phyloP scores from a whole-genome alignment of 2,797 vertebrate species.

The Notoglanidium macrostoma region DNA sequence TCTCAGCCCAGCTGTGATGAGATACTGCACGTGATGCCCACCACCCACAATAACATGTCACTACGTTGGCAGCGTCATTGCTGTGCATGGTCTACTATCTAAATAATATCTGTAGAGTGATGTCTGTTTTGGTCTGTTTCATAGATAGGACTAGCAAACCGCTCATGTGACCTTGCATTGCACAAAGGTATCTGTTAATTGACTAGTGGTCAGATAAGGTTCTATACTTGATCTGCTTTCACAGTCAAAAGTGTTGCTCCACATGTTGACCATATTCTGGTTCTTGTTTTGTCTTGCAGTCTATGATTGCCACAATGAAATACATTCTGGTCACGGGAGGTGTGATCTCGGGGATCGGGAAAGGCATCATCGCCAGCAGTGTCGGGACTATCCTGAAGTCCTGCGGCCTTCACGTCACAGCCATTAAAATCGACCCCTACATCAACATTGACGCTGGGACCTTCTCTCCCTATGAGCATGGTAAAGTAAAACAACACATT shows the following conservation, averaged over 20 bases:
- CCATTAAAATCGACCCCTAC: slow-evolving; percentile 96
- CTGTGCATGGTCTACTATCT: background rate
- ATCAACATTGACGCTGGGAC: slow-evolving; percentile 97
- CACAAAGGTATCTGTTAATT: background rate
- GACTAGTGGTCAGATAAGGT: background rate
- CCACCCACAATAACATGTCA: no score
- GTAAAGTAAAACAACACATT: slow-evolving; percentile 66
- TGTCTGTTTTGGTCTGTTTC: no score
- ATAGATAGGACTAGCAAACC: background rate
- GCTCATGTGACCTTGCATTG: background rate
- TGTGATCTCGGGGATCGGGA: slow-evolving; percentile 96
- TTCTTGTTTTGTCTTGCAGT: slow-evolving; percentile 11
- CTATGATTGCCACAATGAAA: slow-evolving; percentile 79
- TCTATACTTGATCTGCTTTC: background rate
- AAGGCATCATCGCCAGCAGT: slow-evolving; percentile 96
- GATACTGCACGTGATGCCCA: background rate
- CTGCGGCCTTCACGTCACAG: slow-evolving; percentile 90
- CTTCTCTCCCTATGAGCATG: slow-evolving; percentile 95
- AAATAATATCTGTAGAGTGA: background rate
- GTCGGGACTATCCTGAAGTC: slow-evolving; percentile 96
- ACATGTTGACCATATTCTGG: background rate
- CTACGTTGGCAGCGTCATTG: background rate
- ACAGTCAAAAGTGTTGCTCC: background rate
- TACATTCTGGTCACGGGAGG: slow-evolving; percentile 96
- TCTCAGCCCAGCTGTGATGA: background rate